Conservation (phyloP, 2,113 vertebrate species). For the Gymnogyps californianus region DNA sequence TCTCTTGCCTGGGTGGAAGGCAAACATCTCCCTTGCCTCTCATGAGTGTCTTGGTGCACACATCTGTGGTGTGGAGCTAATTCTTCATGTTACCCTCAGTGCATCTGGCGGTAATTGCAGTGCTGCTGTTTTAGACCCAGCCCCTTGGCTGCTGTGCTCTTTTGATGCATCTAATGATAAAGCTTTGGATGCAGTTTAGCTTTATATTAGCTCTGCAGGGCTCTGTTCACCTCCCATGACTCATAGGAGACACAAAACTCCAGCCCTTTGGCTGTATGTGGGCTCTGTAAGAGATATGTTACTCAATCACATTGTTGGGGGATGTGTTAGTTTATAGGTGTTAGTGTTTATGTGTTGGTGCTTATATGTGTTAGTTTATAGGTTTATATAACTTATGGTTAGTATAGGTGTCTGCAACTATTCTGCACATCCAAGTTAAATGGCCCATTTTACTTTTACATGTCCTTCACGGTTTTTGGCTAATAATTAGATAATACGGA, state of each 20-base stretch:
- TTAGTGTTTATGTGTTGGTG: not conserved
- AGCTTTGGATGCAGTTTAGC: not conserved
- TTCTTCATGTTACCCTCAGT: not conserved
- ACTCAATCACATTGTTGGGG: not conserved
- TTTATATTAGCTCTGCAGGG: not conserved
- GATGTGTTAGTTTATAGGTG: not conserved
- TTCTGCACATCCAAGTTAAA: not conserved
- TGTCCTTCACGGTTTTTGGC: not conserved
- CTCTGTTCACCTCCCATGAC: not conserved
- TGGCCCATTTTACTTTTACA: not conserved
- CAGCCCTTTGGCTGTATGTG: not conserved
- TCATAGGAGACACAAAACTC: not conserved
- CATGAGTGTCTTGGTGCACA: not conserved
- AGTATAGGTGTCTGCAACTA: not conserved
- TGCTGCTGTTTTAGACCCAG: not conserved
- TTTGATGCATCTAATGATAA: not conserved
- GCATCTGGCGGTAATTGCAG: not conserved
- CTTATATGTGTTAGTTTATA: not conserved
- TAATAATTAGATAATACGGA: not conserved
- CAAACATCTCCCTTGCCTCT: not conserved
- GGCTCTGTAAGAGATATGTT: not conserved
- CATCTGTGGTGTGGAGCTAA: not conserved
- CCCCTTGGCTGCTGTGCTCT: not conserved
- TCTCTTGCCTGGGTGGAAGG: not conserved
- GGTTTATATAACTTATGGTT: not conserved